Percentiles rank a stretch among this genome's conserved stretches.
phyloP scores from a whole-genome alignment of 1,140 invertebrate genomes.

The Neoseiulus cucumeris region DNA sequence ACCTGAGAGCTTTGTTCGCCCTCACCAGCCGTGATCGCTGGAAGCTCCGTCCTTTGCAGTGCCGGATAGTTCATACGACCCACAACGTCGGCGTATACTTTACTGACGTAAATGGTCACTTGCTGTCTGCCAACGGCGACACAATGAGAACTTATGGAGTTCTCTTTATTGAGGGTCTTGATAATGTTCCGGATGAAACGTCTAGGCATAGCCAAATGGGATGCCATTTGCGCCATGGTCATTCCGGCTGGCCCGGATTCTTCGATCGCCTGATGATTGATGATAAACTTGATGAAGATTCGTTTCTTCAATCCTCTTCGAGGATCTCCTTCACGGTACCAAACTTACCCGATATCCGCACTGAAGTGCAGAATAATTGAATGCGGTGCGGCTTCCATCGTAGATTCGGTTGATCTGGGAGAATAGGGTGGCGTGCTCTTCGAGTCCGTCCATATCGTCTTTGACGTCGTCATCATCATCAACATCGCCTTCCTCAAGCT shows the following conservation, averaged over 20 bases:
- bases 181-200: neutral
- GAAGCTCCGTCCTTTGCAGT: neutral
- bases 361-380: neutral
- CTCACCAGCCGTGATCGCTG: neutral
- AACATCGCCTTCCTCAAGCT: neutral
- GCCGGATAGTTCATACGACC: neutral
- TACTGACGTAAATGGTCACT: constrained; percentile 7
- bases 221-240: neutral
- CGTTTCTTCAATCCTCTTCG: too few species aligned
- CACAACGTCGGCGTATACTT: neutral
- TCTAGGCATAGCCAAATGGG: neutral
- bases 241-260: neutral
- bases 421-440: neutral
- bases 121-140: neutral
- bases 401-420: neutral
- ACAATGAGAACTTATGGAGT: neutral
- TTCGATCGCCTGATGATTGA: constrained; percentile 8
- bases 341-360: neutral
- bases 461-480: neutral
- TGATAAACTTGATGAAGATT: too few species aligned
- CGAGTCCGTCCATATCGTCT: neutral
- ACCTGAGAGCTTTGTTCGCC: neutral
- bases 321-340: neutral
- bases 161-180: neutral
- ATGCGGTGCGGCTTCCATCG: neutral